Evolutionary conservation across 2,797 vertebrate genomes (phyloP).

Genomic region (Falco naumanni): DNA sequence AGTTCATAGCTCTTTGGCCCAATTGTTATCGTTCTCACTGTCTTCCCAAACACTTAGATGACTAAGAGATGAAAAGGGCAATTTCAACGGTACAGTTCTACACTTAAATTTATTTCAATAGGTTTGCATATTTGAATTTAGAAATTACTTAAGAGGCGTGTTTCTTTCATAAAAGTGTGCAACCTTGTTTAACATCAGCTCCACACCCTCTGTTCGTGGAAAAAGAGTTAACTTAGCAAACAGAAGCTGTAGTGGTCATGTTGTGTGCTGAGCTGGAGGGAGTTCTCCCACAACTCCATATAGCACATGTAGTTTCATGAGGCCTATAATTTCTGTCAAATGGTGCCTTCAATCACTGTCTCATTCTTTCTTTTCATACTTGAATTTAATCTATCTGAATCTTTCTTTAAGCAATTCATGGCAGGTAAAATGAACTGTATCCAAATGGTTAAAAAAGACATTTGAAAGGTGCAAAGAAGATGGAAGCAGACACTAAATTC

Average conservation of each 20-base stretch:
- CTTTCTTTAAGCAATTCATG: background rate
- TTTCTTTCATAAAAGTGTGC: background rate
- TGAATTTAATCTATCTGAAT: background rate
- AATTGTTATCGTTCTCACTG: background rate
- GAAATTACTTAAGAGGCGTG: background rate
- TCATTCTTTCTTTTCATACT: background rate
- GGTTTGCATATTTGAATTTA: background rate
- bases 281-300: background rate
- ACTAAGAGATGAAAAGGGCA: background rate
- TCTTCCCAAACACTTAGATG: background rate
- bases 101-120: background rate
- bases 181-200: background rate
- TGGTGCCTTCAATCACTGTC: background rate
- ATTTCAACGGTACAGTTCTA: background rate
- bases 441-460: slow-evolving; percentile 57
- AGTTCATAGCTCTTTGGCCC: background rate
- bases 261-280: background rate
- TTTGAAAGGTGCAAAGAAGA: slow-evolving; percentile 65
- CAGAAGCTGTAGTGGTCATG: background rate
- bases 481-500: slow-evolving; percentile 65
- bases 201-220: background rate
- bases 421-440: background rate
- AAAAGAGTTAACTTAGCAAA: background rate
- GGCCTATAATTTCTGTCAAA: background rate
- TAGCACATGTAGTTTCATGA: background rate